phyloP scores from a whole-genome alignment of 2,113 vertebrate genomes.

The Emydura subglobosa region DNA sequence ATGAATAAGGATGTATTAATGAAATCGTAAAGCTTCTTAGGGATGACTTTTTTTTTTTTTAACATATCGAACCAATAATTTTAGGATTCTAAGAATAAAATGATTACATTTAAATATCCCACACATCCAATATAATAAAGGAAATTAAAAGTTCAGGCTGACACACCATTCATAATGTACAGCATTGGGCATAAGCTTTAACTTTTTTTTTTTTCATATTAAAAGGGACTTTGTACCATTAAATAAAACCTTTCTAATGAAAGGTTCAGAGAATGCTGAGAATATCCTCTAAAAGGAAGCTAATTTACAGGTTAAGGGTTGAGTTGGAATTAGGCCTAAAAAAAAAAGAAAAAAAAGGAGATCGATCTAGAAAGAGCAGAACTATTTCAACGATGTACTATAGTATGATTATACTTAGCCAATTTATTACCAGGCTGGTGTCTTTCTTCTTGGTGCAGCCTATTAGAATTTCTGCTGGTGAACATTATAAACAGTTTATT shows the following conservation, averaged over 20 bases:
- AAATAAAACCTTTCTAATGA: conserved; percentile 6
- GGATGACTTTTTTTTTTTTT: background rate
- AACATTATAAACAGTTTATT: background rate
- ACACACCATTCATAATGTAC: background rate
- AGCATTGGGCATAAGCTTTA: background rate
- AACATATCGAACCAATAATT: conserved; percentile 9
- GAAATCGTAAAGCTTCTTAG: conserved; percentile 48
- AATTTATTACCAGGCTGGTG: background rate
- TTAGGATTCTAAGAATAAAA: background rate
- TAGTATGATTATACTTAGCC: background rate
- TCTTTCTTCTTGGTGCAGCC: background rate
- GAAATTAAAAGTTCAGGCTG: conserved; percentile 2
- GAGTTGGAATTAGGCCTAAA: background rate
- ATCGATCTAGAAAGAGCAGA: background rate
- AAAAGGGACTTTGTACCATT: conserved; percentile 17
- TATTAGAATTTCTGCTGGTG: background rate
- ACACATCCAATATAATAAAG: conserved; percentile 1
- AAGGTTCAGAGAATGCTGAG: background rate
- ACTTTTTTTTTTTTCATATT: background rate
- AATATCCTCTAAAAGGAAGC: background rate
- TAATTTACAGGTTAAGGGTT: background rate
- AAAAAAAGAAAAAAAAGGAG: background rate
- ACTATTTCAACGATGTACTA: background rate
- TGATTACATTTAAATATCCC: background rate
- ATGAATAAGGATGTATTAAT: conserved; percentile 59